Evolutionary conservation across 2,888 invertebrate species (phyloP), one percentile per base, ranked within the genome.

Genomic region (Tetheella fluctuosa): DNA sequence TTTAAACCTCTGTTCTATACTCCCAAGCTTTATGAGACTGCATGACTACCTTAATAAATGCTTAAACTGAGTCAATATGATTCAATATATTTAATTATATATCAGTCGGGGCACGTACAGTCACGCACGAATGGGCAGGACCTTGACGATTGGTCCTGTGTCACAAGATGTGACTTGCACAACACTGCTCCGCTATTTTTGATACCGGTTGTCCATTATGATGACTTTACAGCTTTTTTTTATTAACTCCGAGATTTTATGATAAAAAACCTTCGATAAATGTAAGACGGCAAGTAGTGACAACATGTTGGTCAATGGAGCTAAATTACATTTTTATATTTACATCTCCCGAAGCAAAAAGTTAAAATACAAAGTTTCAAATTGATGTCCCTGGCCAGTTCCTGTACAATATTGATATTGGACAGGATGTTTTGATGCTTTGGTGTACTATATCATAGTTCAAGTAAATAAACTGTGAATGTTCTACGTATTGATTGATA

Each of bases 81-180:
- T 55, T 34, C 20, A 55, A 55, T 55, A 34, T 15, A 55, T 83
- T 79, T 78, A 81, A 83, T 83, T 77, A 74, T 66, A 78, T 78
- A 72, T 73, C 69, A 74, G 67, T 59, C 71, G 66, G 74, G 80
- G 77, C 90, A 89, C 90, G 90, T 86, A 80, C 77, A 53, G 83
- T 80, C 78, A 76, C 75, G 91, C 91, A 91, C 90, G 91, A 86
- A 61, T 77, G 83, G 60, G 20, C 80, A 80, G 80, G 84, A 80
- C 91, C 91, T 91, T 90, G 88, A 69, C 71, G 76, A 74, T 76
- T 77, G 85, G 82, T 90, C 91, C 89, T 86, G 86, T 72, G 80
- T 65, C 68, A 73, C 79, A 75, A 81, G 88, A 89, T 91, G 89
- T 91, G 91, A 90, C 90, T 90, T 90, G 90, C 90, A 88, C 84